A percentile compares a stretch with the other conserved stretches of the same genome.
These are phyloP conservation scores for Phyllopteryx taeniolatus DNA, from an alignment of 2,113 vertebrate genomes.

Conservation along the genomic window DNA sequence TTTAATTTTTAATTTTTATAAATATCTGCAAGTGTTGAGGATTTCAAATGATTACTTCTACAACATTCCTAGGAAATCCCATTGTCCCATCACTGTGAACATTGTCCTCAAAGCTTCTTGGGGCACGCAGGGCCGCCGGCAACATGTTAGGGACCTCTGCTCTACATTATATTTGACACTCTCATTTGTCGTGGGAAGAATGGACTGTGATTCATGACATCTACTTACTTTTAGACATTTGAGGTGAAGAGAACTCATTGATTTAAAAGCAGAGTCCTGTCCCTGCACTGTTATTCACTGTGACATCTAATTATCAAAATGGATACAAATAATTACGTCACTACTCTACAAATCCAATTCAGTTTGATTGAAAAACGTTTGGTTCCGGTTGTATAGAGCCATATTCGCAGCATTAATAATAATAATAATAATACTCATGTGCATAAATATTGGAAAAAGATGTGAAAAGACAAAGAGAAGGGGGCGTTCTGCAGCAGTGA, in stretches of 20 bases:
- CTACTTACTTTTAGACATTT: background rate
- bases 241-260: conserved; percentile 11
- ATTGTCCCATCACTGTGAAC: background rate
- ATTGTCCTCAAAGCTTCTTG: background rate
- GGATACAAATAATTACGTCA: conserved; percentile 15
- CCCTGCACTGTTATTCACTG: background rate
- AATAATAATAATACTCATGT: background rate
- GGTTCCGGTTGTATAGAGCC: background rate
- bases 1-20: too few species aligned
- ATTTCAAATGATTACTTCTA: too few species aligned
- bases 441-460: background rate
- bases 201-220: background rate
- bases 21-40: too few species aligned
- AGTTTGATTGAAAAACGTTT: background rate
- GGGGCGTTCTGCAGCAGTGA: conserved; percentile 19
- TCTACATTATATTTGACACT: background rate
- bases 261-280: conserved; percentile 15
- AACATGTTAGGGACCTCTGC: background rate
- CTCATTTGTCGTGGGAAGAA: background rate
- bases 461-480: conserved; percentile 8
- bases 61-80: too few species aligned
- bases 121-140: too few species aligned
- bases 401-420: background rate
- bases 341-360: conserved; percentile 7
- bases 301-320: conserved; percentile 19